Evolutionary conservation across 1,140 invertebrate genomes (phyloP), one percentile per base, ranked within the genome.

Genomic region (Sycophila sp.): DNA sequence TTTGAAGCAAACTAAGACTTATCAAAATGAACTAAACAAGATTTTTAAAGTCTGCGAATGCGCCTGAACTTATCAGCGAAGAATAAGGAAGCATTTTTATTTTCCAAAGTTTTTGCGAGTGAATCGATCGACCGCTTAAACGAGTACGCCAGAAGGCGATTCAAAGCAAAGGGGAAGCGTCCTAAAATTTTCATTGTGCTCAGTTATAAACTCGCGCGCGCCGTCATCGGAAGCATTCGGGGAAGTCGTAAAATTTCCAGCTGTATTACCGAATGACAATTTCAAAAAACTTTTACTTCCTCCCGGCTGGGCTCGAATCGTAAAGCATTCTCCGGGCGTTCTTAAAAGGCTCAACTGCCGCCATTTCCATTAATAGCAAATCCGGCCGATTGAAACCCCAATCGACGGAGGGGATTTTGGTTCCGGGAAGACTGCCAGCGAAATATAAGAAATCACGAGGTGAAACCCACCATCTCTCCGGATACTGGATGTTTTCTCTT

Each of bases 281-380:
- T 62, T 28, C 15, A 15, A 58, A 55, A 58, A 45, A 45, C 24
- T 62, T 17, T 42, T n/a, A 45, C n/a, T 42, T 45, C 32, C 30
- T 13, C 51, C 55, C 32, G 30, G 4, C 30, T 19, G 58, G 19
- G 19, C 10, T 24, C 60, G 17, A 47, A 49, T 45, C 30, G 28
- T 51, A 51, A 60, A 60, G 38, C 58, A 4, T 24, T n/a, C 4
- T 17, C 4, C 15, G 19, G 22, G 2, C 7, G 10, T 11, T 30
- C 36, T 59, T 42, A 42, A 42, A 59, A 22, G 56, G 36, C 26
- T 59, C 56, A 28, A 36, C 32, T 36, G 11, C 32, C 36, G 59
- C 40, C 40, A 62, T 62, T 62, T 62, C 59, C 59, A 62, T 62
- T 62, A 62, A 62, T 62, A 42, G 59, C 26, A 13, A 47, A 62